These are phyloP conservation scores for Iphiclides podalirius DNA, from an alignment of 2,888 invertebrate genomes.

Conservation along the genomic window DNA sequence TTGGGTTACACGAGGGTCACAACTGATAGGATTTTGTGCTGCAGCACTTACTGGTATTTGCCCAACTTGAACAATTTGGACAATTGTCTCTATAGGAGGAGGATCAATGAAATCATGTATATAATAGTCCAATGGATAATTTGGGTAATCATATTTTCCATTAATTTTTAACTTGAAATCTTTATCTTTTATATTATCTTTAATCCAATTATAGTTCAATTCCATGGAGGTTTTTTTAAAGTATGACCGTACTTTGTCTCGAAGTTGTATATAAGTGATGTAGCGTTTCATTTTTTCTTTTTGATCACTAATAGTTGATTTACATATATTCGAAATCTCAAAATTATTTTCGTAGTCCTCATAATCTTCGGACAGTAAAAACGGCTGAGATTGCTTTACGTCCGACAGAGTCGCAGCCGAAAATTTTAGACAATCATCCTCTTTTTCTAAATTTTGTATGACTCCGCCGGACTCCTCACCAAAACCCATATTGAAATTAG, in stretches of 20 bases:
- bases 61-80: constrained; percentile 82
- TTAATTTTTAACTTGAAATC: constrained; percentile 19
- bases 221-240: constrained; percentile 54
- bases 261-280: constrained; percentile 47
- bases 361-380: constrained; percentile 55
- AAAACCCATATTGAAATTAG: constrained; percentile 77
- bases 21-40: constrained; percentile 71
- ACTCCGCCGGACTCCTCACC: constrained; percentile 81
- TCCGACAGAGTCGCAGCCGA: constrained; percentile 81
- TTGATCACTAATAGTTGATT: constrained; percentile 36
- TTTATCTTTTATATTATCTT: constrained; percentile 37
- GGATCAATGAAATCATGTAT: constrained; percentile 82
- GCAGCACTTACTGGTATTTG: constrained; percentile 67
- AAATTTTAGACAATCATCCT: constrained; percentile 59
- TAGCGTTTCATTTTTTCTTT: constrained; percentile 42
- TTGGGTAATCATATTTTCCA: constrained; percentile 23
- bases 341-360: constrained; percentile 33
- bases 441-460: constrained; percentile 67
- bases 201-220: constrained; percentile 41
- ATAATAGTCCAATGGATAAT: constrained; percentile 69
- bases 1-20: constrained; percentile 71
- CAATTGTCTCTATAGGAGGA: constrained; percentile 53
- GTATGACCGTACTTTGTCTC: constrained; percentile 57
- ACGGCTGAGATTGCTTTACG: constrained; percentile 78
- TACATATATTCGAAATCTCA: constrained; percentile 26